phyloP scores from a whole-genome alignment of 2,888 invertebrate species.

The Phyllotreta cruciferae region DNA sequence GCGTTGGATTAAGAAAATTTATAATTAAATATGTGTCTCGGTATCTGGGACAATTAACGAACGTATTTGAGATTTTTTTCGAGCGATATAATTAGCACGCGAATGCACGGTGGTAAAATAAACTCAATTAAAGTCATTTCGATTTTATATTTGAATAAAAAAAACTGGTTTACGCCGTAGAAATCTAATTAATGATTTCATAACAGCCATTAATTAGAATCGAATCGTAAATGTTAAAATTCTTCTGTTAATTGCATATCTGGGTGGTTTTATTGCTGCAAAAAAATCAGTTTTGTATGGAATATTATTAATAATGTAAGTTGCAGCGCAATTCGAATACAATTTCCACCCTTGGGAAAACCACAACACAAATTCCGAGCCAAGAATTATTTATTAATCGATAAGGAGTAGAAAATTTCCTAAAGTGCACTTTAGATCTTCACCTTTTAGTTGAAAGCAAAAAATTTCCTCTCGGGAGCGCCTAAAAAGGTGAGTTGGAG shows the following conservation, averaged over 20 bases:
- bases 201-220: conserved; percentile 14
- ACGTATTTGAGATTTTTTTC: no score
- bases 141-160: conserved; percentile 5
- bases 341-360: no score
- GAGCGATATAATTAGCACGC: no score
- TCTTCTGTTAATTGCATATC: conserved; percentile 9
- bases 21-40: no score
- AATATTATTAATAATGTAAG: no score
- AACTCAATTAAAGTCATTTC: background rate
- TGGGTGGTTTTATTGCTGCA: background rate
- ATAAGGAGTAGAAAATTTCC: conserved; percentile 6
- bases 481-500: background rate
- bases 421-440: conserved; percentile 6
- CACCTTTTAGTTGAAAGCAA: conserved; percentile 1
- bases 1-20: no score
- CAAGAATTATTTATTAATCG: conserved; percentile 13
- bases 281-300: background rate
- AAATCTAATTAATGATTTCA: conserved; percentile 24
- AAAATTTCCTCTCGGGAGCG: background rate
- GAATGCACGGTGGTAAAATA: no score
- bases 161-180: conserved; percentile 8
- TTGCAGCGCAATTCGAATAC: no score
- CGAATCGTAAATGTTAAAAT: conserved; percentile 3
- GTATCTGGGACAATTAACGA: no score
- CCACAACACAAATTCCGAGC: no score